Base-by-base conservation (phyloP, 2,113 vertebrate genomes). In the Thamnaconus septentrionalis region DNA sequence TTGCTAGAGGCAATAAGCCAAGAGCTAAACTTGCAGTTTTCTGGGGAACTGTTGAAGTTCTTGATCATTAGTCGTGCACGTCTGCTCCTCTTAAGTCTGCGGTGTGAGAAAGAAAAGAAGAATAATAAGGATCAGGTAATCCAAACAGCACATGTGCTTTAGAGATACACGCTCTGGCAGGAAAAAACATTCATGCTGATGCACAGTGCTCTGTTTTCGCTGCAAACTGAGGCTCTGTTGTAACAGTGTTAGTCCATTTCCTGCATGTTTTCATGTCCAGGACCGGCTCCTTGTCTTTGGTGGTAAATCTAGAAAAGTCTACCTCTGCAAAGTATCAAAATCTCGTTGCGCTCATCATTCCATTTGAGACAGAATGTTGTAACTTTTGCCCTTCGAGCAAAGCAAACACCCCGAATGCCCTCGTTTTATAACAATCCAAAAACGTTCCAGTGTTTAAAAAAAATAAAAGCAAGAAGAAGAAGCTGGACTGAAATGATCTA, bases 251-350 rank as follows among this genome's bases (percentile, higher is more conserved):
- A 31, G 18, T 31, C 1, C 18, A 31, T 69, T 59, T 52, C 54
- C 43, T 47, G 50, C 66, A 49, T 66, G 45, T 47, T 64, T 56
- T 50, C 18, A 31, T 31, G 18, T 31, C 18, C 71, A 58, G 66
- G 47, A 56, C 45, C 68, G 75, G 56, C 64, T 67, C 66, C 46
- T 10, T 60, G 64, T 69, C 9, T 64, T 69, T 53, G 56, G 50
- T 66, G 31, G 69, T 12, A 54, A 71, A 75, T n/a, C 62, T 42
- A 75, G 61, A 44, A 31, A 31, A 50, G 49, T 74, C 66, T 43
- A 56, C 31, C 4, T 43, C 40, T n/a, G 9, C 4, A 46, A 41
- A 58, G 41, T 4, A 64, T 65, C 73, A 7, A 73, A 73, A 54
- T 7, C 11, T 57, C 9, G 56, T 43, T 65, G 53, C 5, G 0